Evolutionary conservation across 1,140 invertebrate species (phyloP), one percentile per base, ranked within the genome.

Genomic region (Drosophila nasuta): DNA sequence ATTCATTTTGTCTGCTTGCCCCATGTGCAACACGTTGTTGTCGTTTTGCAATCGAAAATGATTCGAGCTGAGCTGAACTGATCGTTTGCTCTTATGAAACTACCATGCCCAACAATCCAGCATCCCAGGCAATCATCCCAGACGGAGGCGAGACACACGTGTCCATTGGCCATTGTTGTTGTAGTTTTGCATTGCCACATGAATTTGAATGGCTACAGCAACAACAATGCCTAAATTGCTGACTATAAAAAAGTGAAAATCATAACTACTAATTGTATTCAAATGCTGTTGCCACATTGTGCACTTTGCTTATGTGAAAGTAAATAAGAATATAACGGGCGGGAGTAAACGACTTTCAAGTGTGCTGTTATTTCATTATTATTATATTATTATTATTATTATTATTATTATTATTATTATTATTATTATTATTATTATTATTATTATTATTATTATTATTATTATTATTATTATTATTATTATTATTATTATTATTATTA

Each of bases 201-300:
- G 52, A 25, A 20, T 46, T 41, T 11, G 60, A 46, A 77, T 41
- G 13, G 13, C 7, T 45, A 5, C 35, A 51, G 8, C 35, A 56
- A 8, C 49, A 63, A 74, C 56, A 68, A 74, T 52, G 66, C 25
- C 51, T 60, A 81, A 78, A 71, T 71, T 71, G 68, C 51, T 48
- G 51, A 38, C 58, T 38, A 28, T 45, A 48, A 45, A 68, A 77
- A 87, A 87, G 82, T 87, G 79, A 80, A 87, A 87, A 88, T 88
- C 83, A 87, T 87, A 87, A 79, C 80, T 79, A 80, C 81, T 88
- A 87, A 88, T 87, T 88, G 79, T 79, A 87, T 82, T 88, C 76
- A 75, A 82, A 79, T 79, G 75, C 79, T 70, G 63, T 56, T 71
- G 62, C 54, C 68, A 63, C 68, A 71, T 46, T 56, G 51, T 81